Conservation (phyloP, 2,797 vertebrate genomes). For the Muraenolepis orangiensis region DNA sequence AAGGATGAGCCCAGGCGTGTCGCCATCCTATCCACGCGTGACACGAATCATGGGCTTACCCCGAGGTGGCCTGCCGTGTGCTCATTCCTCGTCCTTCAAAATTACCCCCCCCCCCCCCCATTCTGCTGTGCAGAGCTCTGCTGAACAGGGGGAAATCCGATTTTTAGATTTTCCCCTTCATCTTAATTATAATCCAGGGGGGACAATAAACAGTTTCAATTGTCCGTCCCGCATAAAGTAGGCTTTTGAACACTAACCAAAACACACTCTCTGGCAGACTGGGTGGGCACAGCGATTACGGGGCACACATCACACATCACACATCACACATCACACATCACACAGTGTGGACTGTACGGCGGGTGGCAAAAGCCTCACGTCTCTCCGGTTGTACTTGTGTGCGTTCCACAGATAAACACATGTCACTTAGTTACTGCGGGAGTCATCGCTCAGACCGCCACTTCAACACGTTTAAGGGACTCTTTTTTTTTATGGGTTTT, state of each 20-base stretch:
- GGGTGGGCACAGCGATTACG: conserved; percentile 45
- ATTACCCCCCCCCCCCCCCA: too few relatives aligned
- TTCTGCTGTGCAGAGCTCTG: background rate
- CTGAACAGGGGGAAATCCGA: background rate
- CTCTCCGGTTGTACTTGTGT: conserved; percentile 29
- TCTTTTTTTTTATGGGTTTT: background rate
- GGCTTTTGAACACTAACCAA: background rate
- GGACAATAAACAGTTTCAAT: background rate
- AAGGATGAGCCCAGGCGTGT: too few relatives aligned
- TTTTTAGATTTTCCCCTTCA: background rate
- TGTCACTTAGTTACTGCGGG: conserved; percentile 27
- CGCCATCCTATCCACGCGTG: too few relatives aligned
- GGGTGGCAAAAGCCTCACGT: conserved; percentile 43
- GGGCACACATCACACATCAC: conserved; percentile 25
- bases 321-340: background rate
- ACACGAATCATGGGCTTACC: too few relatives aligned
- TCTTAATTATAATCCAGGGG: background rate
- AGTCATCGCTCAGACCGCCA: conserved; percentile 29
- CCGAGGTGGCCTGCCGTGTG: background rate
- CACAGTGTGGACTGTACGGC: too few relatives aligned
- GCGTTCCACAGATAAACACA: conserved; percentile 42
- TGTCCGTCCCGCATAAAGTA: background rate
- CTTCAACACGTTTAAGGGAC: conserved; percentile 8
- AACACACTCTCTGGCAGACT: conserved; percentile 9
- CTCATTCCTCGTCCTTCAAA: background rate